These are phyloP conservation scores for Heliconius hewitsoni DNA, from an alignment of 1,140 invertebrate genomes.

Conservation along the genomic window DNA sequence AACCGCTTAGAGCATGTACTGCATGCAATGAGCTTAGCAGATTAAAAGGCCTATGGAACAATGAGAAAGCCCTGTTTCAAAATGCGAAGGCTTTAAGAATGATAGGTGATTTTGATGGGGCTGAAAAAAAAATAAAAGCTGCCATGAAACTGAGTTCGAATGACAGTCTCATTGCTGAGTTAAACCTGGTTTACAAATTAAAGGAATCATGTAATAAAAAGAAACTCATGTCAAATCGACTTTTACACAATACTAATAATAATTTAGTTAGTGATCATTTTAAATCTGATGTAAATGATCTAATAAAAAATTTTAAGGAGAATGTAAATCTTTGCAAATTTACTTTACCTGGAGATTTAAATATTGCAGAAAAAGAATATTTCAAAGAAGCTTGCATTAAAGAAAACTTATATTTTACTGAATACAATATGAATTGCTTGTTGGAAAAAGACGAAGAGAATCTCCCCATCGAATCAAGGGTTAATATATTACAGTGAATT, in stretches of 20 bases:
- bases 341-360: constrained; percentile 56
- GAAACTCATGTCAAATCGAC: constrained; percentile 40
- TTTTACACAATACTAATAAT: neutral
- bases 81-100: constrained; percentile 82
- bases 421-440: constrained; percentile 47
- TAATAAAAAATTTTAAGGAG: constrained; percentile 67
- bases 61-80: constrained; percentile 83
- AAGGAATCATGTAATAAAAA: constrained; percentile 46
- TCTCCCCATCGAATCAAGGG: constrained; percentile 23
- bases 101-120: constrained; percentile 77
- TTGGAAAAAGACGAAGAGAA: constrained; percentile 48
- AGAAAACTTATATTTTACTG: constrained; percentile 66
- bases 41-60: constrained; percentile 76
- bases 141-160: constrained; percentile 57
- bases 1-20: constrained; percentile 82
- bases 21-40: constrained; percentile 82
- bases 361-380: constrained; percentile 60
- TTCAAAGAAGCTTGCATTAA: constrained; percentile 61
- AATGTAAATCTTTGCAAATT: constrained; percentile 60
- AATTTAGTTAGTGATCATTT: constrained; percentile 57
- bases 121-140: constrained; percentile 61
- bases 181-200: constrained; percentile 50
- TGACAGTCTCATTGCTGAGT: constrained; percentile 57
- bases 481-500: constrained; percentile 18
- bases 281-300: constrained; percentile 63